Evolutionary conservation across 2,888 invertebrate genomes (phyloP).

Genomic region (Thelaira solivaga): DNA sequence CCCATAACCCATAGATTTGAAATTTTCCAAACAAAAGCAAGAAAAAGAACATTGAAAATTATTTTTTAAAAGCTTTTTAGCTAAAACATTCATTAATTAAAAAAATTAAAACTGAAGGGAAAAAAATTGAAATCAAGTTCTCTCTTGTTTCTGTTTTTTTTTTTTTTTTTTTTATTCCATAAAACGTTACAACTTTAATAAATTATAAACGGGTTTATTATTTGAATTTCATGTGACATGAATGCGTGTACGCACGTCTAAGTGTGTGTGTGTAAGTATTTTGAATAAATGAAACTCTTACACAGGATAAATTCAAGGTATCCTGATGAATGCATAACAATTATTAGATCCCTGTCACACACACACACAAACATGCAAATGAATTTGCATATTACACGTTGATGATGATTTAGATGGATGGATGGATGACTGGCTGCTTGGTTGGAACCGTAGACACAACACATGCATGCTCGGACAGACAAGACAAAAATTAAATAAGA

Average conservation of each 20-base stretch:
- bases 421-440: conserved; percentile 31
- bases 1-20: too few species aligned
- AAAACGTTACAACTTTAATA: conserved; percentile 51
- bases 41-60: conserved; percentile 5
- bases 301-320: conserved; percentile 45
- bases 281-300: conserved; percentile 49
- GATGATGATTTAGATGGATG: conserved; percentile 39
- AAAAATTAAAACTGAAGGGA: conserved; percentile 23
- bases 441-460: conserved; percentile 19
- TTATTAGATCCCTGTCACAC: conserved; percentile 35
- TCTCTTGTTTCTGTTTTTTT: too few species aligned
- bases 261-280: not conserved
- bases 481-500: conserved; percentile 13
- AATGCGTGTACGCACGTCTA: not conserved
- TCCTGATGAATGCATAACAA: conserved; percentile 52
- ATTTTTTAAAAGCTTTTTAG: conserved; percentile 46
- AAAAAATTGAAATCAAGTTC: conserved; percentile 43
- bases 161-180: not conserved
- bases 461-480: conserved; percentile 26
- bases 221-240: not conserved
- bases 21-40: not conserved
- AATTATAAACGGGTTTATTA: conserved; percentile 56
- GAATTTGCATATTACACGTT: conserved; percentile 59
- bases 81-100: conserved; percentile 47
- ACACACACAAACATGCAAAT: not conserved